Evolutionary conservation across 2,113 vertebrate species (phyloP).

Genomic region (Melanostigma gelatinosum): DNA sequence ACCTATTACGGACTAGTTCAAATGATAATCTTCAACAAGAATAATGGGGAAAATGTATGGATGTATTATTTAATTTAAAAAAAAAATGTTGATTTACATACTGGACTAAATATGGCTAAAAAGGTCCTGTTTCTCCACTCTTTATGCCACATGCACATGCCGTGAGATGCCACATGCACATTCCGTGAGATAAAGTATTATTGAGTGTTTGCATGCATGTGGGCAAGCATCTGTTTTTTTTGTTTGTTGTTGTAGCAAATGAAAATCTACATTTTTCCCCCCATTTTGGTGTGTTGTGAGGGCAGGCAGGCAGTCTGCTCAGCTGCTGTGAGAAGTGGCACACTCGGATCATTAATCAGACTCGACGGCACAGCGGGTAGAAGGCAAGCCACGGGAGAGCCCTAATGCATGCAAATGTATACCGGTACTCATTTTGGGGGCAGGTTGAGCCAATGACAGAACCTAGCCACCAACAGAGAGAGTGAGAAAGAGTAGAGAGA

Average conservation of each 20-base stretch:
- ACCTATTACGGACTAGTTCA: background rate
- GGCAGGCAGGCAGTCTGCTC: slow-evolving; percentile 66
- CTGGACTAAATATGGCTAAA: slow-evolving; percentile 17
- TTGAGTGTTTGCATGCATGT: background rate
- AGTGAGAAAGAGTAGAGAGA: slow-evolving; percentile 18
- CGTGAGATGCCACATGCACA: background rate
- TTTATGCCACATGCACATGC: slow-evolving; percentile 6
- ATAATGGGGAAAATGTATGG: background rate
- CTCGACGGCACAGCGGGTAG: slow-evolving; percentile 79
- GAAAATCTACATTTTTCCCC: slow-evolving; percentile 36
- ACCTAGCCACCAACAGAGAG: slow-evolving; percentile 54
- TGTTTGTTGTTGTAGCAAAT: slow-evolving; percentile 30
- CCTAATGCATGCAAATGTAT: slow-evolving; percentile 85
- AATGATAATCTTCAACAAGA: background rate
- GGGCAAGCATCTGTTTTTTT: slow-evolving; percentile 1
- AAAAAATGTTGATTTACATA: slow-evolving; percentile 21
- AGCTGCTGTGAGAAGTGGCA: slow-evolving; percentile 76
- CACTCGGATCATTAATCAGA: slow-evolving; percentile 82
- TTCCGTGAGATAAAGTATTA: background rate
- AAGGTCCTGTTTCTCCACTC: slow-evolving; percentile 13
- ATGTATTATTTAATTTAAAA: background rate
- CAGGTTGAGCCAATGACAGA: slow-evolving; percentile 81
- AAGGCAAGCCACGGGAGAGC: slow-evolving; percentile 80
- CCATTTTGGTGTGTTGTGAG: slow-evolving; percentile 67
- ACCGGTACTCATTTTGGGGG: slow-evolving; percentile 73